Evolutionary conservation across 2,113 vertebrate genomes (phyloP), one percentile per base, ranked within the genome.

Genomic region (Corythoichthys haematopterus): DNA sequence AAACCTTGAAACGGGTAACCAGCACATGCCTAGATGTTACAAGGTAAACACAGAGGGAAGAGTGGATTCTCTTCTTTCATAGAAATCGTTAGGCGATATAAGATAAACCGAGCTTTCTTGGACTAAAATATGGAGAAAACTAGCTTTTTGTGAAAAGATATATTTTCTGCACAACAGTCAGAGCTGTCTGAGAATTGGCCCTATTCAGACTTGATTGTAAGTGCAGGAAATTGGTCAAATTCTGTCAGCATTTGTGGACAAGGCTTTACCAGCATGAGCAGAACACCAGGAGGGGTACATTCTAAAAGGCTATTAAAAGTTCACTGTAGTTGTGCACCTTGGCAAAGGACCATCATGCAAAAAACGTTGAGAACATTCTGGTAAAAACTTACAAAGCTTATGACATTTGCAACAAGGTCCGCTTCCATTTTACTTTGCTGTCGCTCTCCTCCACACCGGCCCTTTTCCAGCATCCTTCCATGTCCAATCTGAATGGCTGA

Each of bases 401-500:
- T 87, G 84, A 85, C 85, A 89, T 87, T 88, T 85, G 80, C 78
- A 72, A 71, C 53, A 37, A 72, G 73, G 75, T 75, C 74, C 38
- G 38, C 61, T 82, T 74, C 71, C 69, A 38, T 61, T 81, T 75
- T 74, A 82, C 65, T 78, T 83, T 65, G 71, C 81, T 66, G 71
- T 47, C 71, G 38, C 71, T 77, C 66, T 70, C 70, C 57, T 61
- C 57, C 20, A 46, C 64, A 7, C 53, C 38, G 11, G 13, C 59
- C n/a, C 36, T 2, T 37, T 59, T 7, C 0, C 10, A 5, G 14
- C 45, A 58, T 66, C 64, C 68, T 48, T 72, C 62, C 59, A 64
- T 69, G 56, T 77, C 74, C 81, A 75, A 61, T 78, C 72, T 80
- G 64, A 82, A 83, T 85, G 66, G 5, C 83, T 92, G 91, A 91